Evolutionary conservation across 2,113 vertebrate genomes (phyloP).

Genomic region (Myrmophylax atrothorax): DNA sequence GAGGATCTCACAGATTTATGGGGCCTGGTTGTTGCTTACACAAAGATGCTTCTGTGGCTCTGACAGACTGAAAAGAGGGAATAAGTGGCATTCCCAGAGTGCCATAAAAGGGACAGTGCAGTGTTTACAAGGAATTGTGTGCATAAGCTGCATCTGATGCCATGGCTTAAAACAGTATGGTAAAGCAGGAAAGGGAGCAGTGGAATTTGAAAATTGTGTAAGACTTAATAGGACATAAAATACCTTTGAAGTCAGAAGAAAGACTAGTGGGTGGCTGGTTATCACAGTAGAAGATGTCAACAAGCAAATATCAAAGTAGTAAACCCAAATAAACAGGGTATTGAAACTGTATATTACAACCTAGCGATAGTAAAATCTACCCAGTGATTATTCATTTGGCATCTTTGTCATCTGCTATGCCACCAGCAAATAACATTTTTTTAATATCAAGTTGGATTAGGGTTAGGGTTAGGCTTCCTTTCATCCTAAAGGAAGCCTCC

Average conservation of each 20-base stretch:
- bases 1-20: not conserved
- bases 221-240: not conserved
- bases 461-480: too few relatives aligned
- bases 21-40: not conserved
- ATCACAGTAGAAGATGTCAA: not conserved
- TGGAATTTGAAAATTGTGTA: not conserved
- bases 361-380: not conserved
- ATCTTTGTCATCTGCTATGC: not conserved
- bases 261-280: not conserved
- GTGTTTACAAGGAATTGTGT: not conserved
- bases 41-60: not conserved
- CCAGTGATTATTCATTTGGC: not conserved
- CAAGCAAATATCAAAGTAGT: not conserved
- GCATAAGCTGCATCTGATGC: not conserved
- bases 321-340: not conserved
- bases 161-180: not conserved
- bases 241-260: not conserved
- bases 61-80: not conserved
- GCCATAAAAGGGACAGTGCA: not conserved
- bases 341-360: not conserved
- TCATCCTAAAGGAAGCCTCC: not conserved
- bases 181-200: not conserved
- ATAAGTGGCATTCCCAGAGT: not conserved
- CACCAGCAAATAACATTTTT: not conserved
- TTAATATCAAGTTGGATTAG: not conserved